These are phyloP conservation scores for Rosalia funebris DNA, from an alignment of 2,888 invertebrate genomes.

Conservation along the genomic window DNA sequence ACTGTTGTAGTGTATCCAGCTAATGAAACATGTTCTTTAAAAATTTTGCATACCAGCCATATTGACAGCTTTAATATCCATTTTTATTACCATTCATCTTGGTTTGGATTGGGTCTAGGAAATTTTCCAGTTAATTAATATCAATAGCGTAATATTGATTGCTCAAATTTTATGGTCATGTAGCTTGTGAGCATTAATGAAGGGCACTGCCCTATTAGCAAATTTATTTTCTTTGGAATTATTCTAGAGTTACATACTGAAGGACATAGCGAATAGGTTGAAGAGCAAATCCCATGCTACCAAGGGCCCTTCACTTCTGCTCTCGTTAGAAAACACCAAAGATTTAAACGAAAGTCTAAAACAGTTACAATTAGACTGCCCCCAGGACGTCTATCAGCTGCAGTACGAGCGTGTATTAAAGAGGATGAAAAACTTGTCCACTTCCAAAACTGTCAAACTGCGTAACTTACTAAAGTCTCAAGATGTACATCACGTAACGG, in stretches of 20 bases:
- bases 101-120: no score
- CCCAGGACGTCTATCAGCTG: conserved; percentile 61
- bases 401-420: conserved; percentile 59
- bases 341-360: conserved; percentile 62
- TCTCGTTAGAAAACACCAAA: conserved; percentile 60
- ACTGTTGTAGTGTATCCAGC: no score
- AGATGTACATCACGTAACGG: conserved; percentile 67
- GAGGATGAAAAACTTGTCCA: conserved; percentile 60
- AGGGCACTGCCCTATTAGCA: no score
- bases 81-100: no score
- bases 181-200: no score
- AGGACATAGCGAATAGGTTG: conserved; percentile 57
- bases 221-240: conserved; percentile 5
- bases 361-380: conserved; percentile 66
- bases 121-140: no score
- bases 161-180: no score
- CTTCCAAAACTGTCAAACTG: conserved; percentile 67
- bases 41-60: no score
- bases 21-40: no score
- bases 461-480: conserved; percentile 67
- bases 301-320: conserved; percentile 60
- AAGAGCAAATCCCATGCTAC: conserved; percentile 63
- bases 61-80: no score
- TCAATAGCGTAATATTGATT: no score
- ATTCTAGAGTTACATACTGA: conserved; percentile 55